phyloP scores from a whole-genome alignment of 2,888 invertebrate species.

The Luffia ferchaultella region DNA sequence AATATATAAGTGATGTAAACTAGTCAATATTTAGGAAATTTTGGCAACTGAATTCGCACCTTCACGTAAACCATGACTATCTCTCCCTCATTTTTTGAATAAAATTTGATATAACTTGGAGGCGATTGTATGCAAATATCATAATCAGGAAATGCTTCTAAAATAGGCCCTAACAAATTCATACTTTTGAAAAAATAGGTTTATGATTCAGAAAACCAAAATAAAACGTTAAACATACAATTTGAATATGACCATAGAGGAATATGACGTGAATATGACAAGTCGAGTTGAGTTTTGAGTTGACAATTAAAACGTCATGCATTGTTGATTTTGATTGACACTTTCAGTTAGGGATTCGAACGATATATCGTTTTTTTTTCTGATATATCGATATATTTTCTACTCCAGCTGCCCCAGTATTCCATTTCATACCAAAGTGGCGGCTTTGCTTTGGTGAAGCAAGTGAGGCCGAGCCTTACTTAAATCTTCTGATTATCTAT shows the following conservation, averaged over 20 bases:
- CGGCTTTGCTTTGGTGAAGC: too few species aligned
- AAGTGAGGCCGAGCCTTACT: too few species aligned
- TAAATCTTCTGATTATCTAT: too few species aligned
- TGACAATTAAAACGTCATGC: too few species aligned
- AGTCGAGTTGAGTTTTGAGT: too few species aligned
- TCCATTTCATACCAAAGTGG: too few species aligned
- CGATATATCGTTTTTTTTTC: too few species aligned
- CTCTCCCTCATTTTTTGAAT: conserved; percentile 33
- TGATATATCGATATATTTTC: too few species aligned
- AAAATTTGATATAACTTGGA: conserved; percentile 50
- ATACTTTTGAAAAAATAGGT: conserved; percentile 27
- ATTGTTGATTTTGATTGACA: too few species aligned
- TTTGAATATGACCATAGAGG: background rate
- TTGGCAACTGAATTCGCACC: conserved; percentile 26
- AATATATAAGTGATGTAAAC: background rate
- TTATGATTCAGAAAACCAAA: background rate
- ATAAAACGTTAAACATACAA: background rate
- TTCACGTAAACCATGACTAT: conserved; percentile 36
- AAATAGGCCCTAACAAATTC: conserved; percentile 27
- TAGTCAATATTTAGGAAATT: background rate
- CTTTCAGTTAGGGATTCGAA: too few species aligned
- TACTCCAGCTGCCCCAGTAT: too few species aligned
- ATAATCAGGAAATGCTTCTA: conserved; percentile 33
- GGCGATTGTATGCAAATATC: conserved; percentile 35
- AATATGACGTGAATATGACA: too few species aligned